These are phyloP conservation scores for Seriola dumerili DNA, from an alignment of 2,113 vertebrate species.

Conservation along the genomic window DNA sequence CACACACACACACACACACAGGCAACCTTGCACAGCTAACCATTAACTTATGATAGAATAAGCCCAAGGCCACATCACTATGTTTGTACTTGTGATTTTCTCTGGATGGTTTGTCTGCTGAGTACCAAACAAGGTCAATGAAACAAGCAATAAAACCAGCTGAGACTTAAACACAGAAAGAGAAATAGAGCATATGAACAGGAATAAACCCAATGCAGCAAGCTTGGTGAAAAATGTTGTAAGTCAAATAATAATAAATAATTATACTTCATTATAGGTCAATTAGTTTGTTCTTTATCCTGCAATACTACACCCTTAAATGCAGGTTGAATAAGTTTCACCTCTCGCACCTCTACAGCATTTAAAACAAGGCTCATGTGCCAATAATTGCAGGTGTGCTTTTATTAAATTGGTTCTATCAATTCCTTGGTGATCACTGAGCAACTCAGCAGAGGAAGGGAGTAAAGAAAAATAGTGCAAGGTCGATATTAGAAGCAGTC, in stretches of 20 bases:
- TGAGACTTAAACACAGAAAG: slow-evolving; percentile 1
- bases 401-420: slow-evolving; percentile 21
- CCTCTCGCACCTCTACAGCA: not conserved
- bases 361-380: not conserved
- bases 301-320: slow-evolving; percentile 1
- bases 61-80: not conserved
- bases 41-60: not conserved
- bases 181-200: not conserved
- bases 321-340: not conserved
- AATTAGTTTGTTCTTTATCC: slow-evolving; percentile 15
- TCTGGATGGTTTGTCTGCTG: slow-evolving; percentile 2
- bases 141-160: slow-evolving; percentile 33
- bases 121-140: slow-evolving; percentile 30
- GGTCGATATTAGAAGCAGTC: not conserved
- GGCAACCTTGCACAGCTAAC: not conserved
- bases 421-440: not conserved
- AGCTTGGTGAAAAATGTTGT: slow-evolving; percentile 1
- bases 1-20: not conserved
- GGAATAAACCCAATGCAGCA: not conserved
- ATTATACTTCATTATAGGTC: slow-evolving; percentile 11
- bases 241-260: slow-evolving; percentile 20
- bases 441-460: not conserved
- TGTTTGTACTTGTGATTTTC: not conserved
- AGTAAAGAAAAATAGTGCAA: not conserved
- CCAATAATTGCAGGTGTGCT: slow-evolving; percentile 8